These are phyloP conservation scores for Amphilophus citrinellus DNA, from an alignment of 2,113 vertebrate species.

Conservation along the genomic window DNA sequence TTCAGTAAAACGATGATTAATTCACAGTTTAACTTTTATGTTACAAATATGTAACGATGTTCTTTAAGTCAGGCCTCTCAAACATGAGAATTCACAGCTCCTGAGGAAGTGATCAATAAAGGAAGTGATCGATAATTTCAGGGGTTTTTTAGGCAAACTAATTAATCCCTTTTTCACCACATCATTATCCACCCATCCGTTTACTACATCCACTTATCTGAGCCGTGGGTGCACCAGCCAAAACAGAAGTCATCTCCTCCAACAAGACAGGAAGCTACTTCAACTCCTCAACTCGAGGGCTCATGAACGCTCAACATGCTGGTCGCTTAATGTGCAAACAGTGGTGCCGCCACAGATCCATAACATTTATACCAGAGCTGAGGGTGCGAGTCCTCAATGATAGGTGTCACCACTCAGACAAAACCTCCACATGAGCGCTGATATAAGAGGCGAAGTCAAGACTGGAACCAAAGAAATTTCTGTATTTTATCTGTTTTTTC, in stretches of 20 bases:
- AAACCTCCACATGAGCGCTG: neutral
- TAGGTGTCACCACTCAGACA: fast-evolving
- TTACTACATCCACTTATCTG: neutral
- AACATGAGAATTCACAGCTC: neutral
- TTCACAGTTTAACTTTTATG: too few species aligned
- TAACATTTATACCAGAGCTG: neutral
- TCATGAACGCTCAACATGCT: neutral
- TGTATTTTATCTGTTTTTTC: too few species aligned
- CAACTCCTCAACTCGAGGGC: neutral
- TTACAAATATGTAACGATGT: neutral
- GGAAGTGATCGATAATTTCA: neutral
- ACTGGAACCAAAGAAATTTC: neutral
- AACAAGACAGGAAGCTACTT: too few species aligned
- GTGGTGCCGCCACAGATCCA: neutral
- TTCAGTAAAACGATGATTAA: too few species aligned
- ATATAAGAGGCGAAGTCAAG: neutral
- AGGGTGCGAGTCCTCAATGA: neutral
- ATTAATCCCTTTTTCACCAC: neutral
- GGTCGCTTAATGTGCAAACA: neutral
- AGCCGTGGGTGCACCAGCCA: neutral
- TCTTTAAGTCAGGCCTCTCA: neutral
- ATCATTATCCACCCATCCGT: neutral
- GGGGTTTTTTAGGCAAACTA: fast-evolving
- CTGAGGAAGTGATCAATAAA: neutral
- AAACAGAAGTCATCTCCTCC: too few species aligned